These are phyloP conservation scores for Pomacea canaliculata DNA, from an alignment of 2,888 invertebrate species.

Conservation along the genomic window DNA sequence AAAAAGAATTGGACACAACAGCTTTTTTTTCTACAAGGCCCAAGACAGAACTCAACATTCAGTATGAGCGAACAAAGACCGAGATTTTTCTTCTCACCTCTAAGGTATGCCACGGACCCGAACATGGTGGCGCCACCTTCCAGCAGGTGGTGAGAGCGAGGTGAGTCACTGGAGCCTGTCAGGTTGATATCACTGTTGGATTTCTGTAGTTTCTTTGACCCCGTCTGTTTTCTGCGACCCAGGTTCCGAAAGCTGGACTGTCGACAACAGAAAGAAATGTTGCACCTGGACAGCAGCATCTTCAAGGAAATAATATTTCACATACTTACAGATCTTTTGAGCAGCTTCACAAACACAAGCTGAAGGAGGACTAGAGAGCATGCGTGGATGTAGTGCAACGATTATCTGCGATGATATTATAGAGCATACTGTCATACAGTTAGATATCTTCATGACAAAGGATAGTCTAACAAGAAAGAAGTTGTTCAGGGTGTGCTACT, in stretches of 20 bases:
- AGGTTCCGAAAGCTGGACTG: constrained; percentile 57
- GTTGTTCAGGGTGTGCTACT: not conserved
- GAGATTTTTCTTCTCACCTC: constrained; percentile 38
- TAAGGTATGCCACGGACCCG: constrained; percentile 56
- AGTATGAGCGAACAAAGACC: too few relatives aligned
- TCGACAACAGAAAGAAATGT: not conserved
- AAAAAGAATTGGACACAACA: too few relatives aligned
- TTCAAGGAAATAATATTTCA: not conserved
- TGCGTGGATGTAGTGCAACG: too few relatives aligned
- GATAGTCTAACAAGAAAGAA: too few relatives aligned
- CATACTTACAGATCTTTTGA: not conserved
- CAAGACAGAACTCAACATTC: too few relatives aligned
- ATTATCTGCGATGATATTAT: too few relatives aligned
- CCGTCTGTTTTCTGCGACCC: constrained; percentile 41
- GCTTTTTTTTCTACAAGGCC: too few relatives aligned
- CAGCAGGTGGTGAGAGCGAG: constrained; percentile 24
- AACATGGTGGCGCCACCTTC: constrained; percentile 47
- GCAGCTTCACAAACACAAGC: not conserved
- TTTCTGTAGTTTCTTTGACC: constrained; percentile 32
- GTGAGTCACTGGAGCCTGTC: constrained; percentile 18
- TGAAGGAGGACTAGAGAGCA: not conserved
- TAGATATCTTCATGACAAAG: too few relatives aligned
- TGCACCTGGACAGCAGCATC: too few relatives aligned
- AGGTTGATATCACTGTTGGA: constrained; percentile 4
- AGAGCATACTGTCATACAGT: too few relatives aligned